Conservation (phyloP, 92 coral and sea anemone species). For the Phenganax stokvisi region DNA sequence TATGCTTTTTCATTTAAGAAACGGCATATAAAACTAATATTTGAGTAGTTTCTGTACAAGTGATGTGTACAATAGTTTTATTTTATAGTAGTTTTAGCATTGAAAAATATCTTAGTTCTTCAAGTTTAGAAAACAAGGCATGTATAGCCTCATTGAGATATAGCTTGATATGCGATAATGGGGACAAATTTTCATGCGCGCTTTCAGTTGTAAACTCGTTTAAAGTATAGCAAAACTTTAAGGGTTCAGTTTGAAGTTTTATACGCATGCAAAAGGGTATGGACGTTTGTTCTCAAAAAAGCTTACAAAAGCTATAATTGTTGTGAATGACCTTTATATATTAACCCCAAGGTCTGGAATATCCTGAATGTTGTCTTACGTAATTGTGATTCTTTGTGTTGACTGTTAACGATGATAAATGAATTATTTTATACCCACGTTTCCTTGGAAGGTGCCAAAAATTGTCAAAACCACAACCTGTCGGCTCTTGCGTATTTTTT, state of each 20-base stretch:
- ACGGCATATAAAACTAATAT: too few species aligned
- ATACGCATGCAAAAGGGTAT: not conserved
- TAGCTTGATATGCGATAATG: not conserved
- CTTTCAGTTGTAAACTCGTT: not conserved
- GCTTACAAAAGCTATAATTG: not conserved
- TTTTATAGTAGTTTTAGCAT: conserved; percentile 4
- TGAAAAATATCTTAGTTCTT: not conserved
- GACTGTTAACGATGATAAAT: not conserved
- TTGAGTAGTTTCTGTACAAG: too few species aligned
- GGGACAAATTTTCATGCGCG: not conserved
- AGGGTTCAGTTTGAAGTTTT: not conserved
- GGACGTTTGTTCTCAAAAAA: not conserved
- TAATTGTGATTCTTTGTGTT: not conserved
- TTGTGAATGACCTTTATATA: not conserved
- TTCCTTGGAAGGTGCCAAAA: not conserved
- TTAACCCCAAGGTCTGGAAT: not conserved
- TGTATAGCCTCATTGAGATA: not conserved
- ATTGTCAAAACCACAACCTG: not conserved
- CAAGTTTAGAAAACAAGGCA: not conserved
- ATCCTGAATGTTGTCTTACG: not conserved
- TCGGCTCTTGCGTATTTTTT: not conserved
- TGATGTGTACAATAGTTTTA: too few species aligned
- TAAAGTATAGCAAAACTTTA: not conserved
- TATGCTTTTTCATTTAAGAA: not conserved
- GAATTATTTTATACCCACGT: not conserved